Conservation (phyloP, 1,140 invertebrate species). For the Drosophila ercepeae region DNA sequence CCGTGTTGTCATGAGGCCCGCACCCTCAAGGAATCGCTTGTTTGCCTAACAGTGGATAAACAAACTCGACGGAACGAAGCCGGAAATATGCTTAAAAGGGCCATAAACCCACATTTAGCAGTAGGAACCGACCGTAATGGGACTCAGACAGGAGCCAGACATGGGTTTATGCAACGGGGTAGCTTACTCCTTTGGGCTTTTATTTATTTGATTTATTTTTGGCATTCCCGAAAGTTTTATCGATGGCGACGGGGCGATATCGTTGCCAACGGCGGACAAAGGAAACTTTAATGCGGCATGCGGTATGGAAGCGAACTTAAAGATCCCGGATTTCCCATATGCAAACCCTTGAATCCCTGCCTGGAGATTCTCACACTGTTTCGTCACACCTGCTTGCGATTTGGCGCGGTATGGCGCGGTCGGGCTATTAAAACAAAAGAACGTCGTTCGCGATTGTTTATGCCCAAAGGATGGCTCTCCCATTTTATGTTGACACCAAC, state of each 20-base stretch:
- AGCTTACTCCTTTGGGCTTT: conserved; percentile 32
- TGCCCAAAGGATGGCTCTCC: conserved; percentile 39
- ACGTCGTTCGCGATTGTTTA: conserved; percentile 51
- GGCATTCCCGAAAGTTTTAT: conserved; percentile 53
- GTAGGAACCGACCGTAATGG: conserved; percentile 37
- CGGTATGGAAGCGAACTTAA: neutral
- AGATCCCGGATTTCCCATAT: conserved; percentile 3
- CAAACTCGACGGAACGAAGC: conserved; percentile 52
- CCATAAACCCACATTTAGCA: conserved; percentile 52
- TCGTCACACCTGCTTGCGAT: conserved; percentile 55
- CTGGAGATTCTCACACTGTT: conserved; percentile 57
- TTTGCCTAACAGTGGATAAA: conserved; percentile 57
- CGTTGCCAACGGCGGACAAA: conserved; percentile 48
- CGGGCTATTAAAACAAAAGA: conserved; percentile 48
- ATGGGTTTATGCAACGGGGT: conserved; percentile 55
- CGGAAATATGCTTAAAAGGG: conserved; percentile 76
- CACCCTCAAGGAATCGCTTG: conserved; percentile 9
- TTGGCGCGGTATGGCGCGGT: conserved; percentile 21
- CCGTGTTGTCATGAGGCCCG: conserved; percentile 28
- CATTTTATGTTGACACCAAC: conserved; percentile 75
- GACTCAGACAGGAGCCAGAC: conserved; percentile 46
- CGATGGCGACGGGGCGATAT: conserved; percentile 43
- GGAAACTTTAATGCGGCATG: conserved; percentile 51
- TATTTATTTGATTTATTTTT: conserved; percentile 43
- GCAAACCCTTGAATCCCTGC: conserved; percentile 25